These are phyloP conservation scores for Genyomyrus donnyi DNA, from an alignment of 2,113 vertebrate species.

Conservation along the genomic window DNA sequence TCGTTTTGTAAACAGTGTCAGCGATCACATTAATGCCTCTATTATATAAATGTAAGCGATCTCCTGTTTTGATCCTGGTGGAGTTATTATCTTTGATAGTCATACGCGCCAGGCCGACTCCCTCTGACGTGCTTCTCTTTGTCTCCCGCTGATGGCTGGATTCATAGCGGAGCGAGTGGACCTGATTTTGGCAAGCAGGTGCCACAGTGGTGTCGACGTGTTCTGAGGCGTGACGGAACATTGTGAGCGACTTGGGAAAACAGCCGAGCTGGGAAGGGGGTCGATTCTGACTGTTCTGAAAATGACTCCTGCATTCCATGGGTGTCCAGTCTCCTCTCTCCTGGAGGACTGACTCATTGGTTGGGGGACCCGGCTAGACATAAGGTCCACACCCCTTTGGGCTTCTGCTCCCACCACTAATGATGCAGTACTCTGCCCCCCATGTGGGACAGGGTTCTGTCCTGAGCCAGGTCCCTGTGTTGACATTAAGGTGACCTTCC, in stretches of 20 bases:
- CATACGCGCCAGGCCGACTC: background rate
- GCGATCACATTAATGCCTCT: background rate
- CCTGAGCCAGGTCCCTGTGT: background rate
- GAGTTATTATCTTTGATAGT: background rate
- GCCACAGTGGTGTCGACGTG: background rate
- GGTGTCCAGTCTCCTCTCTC: background rate
- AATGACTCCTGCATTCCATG: background rate
- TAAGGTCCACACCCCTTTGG: background rate
- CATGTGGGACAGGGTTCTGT: background rate
- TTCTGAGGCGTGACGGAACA: background rate
- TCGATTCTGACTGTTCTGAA: background rate
- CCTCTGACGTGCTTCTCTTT: background rate
- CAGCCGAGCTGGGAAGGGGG: background rate
- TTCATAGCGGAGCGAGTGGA: background rate
- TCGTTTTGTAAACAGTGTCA: background rate
- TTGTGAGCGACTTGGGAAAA: background rate
- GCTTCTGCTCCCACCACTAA: background rate
- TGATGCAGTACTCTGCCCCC: background rate
- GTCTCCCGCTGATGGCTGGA: background rate
- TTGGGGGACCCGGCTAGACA: background rate
- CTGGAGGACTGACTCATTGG: background rate
- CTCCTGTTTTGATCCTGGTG: background rate
- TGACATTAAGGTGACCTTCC: conserved; percentile 4
- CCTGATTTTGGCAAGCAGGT: background rate
- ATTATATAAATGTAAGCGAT: background rate